Conservation (phyloP, 1,140 invertebrate genomes). For the Zaprionus nigranus region DNA sequence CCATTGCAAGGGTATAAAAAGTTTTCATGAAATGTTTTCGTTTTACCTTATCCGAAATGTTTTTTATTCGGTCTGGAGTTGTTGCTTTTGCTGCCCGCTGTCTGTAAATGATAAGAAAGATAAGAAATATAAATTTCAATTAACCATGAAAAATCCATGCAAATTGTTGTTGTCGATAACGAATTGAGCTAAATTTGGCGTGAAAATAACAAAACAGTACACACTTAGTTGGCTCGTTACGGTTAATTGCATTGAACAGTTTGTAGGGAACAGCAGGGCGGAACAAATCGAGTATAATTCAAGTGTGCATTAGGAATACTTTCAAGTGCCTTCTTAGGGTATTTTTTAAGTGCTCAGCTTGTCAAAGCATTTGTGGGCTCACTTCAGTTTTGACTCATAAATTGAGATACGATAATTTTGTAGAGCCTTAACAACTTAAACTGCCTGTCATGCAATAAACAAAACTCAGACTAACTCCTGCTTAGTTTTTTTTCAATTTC, state of each 20-base stretch:
- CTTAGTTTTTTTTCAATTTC: neutral
- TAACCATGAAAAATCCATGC: neutral
- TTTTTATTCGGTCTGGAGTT: neutral
- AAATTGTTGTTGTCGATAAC: neutral
- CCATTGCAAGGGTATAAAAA: no score
- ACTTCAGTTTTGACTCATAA: neutral
- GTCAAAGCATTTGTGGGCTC: neutral
- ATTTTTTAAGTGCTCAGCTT: conserved; percentile 7
- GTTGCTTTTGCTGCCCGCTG: neutral
- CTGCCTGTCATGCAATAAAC: neutral
- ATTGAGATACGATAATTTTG: neutral
- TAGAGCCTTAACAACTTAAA: neutral
- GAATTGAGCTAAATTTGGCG: neutral
- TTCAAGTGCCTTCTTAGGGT: neutral
- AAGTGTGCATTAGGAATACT: neutral
- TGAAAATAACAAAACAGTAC: neutral
- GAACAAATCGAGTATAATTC: neutral
- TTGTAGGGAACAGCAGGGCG: neutral
- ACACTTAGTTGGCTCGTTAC: neutral
- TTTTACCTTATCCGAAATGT: conserved; percentile 11
- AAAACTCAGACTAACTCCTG: neutral
- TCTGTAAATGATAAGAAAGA: conserved; percentile 2
- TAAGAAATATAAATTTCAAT: conserved; percentile 4
- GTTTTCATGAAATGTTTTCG: no score
- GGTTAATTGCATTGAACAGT: conserved; percentile 9